A percentile compares a stretch with the other conserved stretches of the same genome.
Evolutionary conservation across 1,140 invertebrate genomes (phyloP).

Genomic region (Trichonephila clavipes): DNA sequence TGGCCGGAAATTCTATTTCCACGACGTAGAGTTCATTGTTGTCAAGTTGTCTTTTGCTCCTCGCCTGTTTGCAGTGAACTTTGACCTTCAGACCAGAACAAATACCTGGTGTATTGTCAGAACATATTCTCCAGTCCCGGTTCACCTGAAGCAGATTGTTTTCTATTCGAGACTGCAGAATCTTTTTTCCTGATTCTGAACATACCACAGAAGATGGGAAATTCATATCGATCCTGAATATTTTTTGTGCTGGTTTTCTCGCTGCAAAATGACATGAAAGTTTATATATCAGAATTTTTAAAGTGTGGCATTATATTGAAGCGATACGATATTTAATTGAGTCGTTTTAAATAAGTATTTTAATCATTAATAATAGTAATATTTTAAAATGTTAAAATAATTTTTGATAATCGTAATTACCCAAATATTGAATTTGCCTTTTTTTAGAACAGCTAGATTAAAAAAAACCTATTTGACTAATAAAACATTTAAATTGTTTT

Average conservation of each 20-base stretch:
- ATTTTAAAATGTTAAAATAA: no score
- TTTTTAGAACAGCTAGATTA: no score
- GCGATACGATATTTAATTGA: no score
- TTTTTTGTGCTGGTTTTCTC: constrained; percentile 91
- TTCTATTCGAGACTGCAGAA: constrained; percentile 91
- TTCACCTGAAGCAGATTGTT: constrained; percentile 94
- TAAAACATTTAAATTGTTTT: no score
- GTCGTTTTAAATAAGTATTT: no score
- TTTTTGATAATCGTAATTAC: no score
- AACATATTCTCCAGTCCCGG: constrained; percentile 96
- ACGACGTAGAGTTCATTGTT: constrained; percentile 91
- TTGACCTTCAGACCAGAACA: constrained; percentile 93
- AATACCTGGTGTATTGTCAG: constrained; percentile 85
- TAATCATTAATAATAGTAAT: no score
- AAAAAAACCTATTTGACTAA: no score
- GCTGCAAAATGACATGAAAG: constrained; percentile 81
- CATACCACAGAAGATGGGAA: constrained; percentile 96
- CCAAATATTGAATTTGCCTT: no score
- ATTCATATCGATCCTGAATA: constrained; percentile 94
- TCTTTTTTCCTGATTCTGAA: constrained; percentile 95
- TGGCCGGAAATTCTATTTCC: constrained; percentile 93
- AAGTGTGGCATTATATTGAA: no score
- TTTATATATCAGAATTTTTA: no score
- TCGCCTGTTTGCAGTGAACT: constrained; percentile 84
- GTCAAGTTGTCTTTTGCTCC: constrained; percentile 86